These are phyloP conservation scores for Spea multiplicata DNA, from an alignment of 2,113 vertebrate species.

Conservation along the genomic window DNA sequence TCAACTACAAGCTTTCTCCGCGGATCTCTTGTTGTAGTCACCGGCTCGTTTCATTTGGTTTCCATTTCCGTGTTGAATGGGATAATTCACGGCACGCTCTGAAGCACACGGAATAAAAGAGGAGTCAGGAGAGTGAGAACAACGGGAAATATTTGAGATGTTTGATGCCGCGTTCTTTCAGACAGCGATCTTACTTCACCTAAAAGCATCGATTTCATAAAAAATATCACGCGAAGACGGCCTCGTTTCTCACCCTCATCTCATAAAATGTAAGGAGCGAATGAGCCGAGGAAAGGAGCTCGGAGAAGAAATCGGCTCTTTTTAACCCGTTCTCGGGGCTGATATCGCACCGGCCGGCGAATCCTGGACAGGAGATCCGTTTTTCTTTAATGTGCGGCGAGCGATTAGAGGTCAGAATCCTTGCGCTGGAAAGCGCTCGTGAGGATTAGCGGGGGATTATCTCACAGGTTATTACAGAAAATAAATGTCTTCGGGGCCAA, in stretches of 20 bases:
- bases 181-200: conserved; percentile 11
- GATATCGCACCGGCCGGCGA: no score
- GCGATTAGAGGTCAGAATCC: conserved; percentile 25
- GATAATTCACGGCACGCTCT: conserved; percentile 31
- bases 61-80: neutral
- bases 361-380: no score
- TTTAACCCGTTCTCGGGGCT: no score
- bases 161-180: conserved; percentile 20
- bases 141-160: conserved; percentile 22
- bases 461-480: conserved; percentile 35
- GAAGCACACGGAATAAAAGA: conserved; percentile 32
- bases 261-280: neutral
- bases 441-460: conserved; percentile 40
- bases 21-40: conserved; percentile 14
- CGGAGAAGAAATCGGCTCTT: neutral
- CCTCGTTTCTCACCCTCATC: neutral
- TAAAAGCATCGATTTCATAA: conserved; percentile 11
- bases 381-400: neutral
- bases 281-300: neutral
- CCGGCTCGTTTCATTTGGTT: neutral
- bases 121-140: conserved; percentile 9
- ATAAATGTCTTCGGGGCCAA: conserved; percentile 26
- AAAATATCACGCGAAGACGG: neutral
- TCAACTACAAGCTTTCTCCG: neutral
- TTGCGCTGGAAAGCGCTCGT: conserved; percentile 21